phyloP scores from a whole-genome alignment of 2,797 vertebrate species.

The Poecile montanus region DNA sequence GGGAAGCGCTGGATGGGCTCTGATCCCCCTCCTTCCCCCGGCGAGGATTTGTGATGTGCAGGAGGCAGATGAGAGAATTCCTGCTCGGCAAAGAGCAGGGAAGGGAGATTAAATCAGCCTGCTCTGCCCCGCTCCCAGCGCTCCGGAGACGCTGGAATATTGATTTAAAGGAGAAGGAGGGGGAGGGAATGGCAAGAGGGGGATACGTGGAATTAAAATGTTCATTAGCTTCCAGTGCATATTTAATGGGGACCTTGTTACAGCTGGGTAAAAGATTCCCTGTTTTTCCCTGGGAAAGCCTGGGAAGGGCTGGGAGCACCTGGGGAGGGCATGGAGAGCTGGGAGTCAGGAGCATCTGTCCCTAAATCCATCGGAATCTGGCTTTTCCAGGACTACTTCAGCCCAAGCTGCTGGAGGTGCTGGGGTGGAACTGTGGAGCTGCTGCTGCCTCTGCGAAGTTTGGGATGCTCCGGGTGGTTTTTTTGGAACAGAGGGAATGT shows the following conservation, averaged over 20 bases:
- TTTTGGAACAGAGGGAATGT: accelerated
- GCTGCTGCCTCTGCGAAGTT: accelerated
- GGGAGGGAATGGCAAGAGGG: not conserved
- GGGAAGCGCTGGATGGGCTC: not conserved
- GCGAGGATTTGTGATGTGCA: not conserved
- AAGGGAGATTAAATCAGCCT: conserved; percentile 22
- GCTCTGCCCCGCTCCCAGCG: not conserved
- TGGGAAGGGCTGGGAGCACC: not conserved
- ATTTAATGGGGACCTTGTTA: not conserved
- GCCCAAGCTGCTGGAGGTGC: accelerated
- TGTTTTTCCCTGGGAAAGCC: not conserved
- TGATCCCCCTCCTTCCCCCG: conserved; percentile 7
- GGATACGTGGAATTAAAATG: conserved; percentile 10
- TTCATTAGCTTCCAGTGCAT: not conserved
- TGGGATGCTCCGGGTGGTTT: not conserved
- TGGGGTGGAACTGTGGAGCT: not conserved
- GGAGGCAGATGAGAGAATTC: conserved; percentile 43
- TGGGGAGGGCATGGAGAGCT: no score
- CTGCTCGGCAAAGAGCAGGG: not conserved
- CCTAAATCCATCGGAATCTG: not conserved
- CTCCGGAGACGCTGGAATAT: conserved; percentile 22
- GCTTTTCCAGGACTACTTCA: accelerated
- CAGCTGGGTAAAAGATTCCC: not conserved
- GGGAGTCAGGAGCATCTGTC: accelerated
- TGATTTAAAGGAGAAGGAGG: not conserved